phyloP scores from a whole-genome alignment of 1,140 invertebrate genomes.

The Andrena cerasifolii region DNA sequence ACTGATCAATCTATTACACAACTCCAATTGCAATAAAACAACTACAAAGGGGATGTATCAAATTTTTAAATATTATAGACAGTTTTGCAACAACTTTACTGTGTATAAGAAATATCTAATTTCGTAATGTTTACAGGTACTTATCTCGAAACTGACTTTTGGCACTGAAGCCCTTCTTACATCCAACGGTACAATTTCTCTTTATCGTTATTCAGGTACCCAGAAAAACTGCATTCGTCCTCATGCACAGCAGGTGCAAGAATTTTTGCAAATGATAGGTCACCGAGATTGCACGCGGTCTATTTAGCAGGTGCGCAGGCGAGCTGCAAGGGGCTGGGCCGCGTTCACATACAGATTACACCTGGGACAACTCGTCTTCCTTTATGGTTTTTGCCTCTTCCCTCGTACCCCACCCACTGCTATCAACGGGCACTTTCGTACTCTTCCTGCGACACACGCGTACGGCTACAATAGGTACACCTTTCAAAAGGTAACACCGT shows the following conservation, averaged over 20 bases:
- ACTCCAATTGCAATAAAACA: too few relatives aligned
- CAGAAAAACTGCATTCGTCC: background rate
- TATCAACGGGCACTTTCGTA: conserved; percentile 37
- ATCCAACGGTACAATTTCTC: too few relatives aligned
- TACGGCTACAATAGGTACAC: conserved; percentile 70
- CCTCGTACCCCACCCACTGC: conserved; percentile 41
- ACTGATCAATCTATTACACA: too few relatives aligned
- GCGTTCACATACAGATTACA: conserved; percentile 55
- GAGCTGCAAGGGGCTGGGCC: conserved; percentile 59
- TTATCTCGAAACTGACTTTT: too few relatives aligned
- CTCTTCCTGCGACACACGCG: conserved; percentile 66
- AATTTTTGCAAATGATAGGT: conserved; percentile 34
- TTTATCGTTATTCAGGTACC: too few relatives aligned
- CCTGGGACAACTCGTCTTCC: conserved; percentile 45
- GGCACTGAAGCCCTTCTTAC: too few relatives aligned
- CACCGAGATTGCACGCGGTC: conserved; percentile 19
- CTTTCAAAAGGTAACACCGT: conserved; percentile 68
- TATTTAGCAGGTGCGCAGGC: conserved; percentile 57
- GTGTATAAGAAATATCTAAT: too few relatives aligned
- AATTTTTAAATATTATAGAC: too few relatives aligned
- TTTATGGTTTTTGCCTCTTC: conserved; percentile 54
- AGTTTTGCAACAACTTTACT: too few relatives aligned
- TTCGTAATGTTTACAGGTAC: too few relatives aligned
- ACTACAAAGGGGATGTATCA: too few relatives aligned
- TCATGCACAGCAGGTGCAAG: background rate